Percentiles rank a stretch among this genome's conserved stretches.
phyloP scores from a whole-genome alignment of 2,113 vertebrate species.

The Tympanuchus pallidicinctus region DNA sequence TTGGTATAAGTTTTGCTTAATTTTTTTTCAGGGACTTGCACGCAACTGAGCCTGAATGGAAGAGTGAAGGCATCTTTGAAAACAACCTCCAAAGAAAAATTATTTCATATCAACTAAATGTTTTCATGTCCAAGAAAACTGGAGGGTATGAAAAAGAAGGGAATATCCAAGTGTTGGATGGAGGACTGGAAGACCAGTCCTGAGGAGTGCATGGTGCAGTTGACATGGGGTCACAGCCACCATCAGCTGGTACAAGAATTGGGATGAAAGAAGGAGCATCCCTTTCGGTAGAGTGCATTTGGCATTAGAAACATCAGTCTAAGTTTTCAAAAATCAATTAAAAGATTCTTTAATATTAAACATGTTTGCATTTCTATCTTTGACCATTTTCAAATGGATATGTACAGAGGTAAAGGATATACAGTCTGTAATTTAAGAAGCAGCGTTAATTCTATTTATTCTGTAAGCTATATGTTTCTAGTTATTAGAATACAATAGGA shows the following conservation, averaged over 20 bases:
- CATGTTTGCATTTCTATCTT: not conserved
- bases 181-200: not conserved
- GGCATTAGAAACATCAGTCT: not conserved
- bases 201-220: rapidly evolving
- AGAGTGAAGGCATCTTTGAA: rapidly evolving
- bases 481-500: not conserved
- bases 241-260: not conserved
- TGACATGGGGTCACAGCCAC: not conserved
- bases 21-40: not conserved
- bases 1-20: not conserved
- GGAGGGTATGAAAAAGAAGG: not conserved
- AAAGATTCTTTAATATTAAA: not conserved
- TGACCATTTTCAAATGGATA: not conserved
- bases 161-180: not conserved
- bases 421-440: not conserved
- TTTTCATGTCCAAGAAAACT: not conserved
- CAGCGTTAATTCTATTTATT: not conserved
- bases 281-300: not conserved
- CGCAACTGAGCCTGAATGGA: not conserved
- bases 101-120: too few relatives aligned
- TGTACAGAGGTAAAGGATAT: not conserved
- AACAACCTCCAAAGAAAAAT: rapidly evolving
- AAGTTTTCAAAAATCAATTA: not conserved
- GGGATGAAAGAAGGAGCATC: not conserved
- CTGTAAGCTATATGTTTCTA: not conserved